Evolutionary conservation across 2,797 vertebrate species (phyloP).

Genomic region (Clamator glandarius): DNA sequence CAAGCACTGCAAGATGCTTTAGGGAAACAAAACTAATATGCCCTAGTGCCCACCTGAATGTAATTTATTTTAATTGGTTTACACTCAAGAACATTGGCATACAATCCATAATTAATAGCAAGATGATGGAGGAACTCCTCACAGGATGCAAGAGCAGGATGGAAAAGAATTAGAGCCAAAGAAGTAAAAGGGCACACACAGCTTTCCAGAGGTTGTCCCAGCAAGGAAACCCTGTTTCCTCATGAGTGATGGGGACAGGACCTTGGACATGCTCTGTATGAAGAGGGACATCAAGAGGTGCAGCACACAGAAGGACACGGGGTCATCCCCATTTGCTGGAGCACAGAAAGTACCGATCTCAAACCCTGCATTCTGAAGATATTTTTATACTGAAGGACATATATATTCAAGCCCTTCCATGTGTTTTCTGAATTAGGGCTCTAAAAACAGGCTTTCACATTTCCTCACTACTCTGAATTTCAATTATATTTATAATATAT

Average conservation of each 20-base stretch:
- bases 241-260: background rate
- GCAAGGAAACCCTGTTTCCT: background rate
- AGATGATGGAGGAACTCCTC: background rate
- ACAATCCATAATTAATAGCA: background rate
- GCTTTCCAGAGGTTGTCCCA: background rate
- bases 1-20: background rate
- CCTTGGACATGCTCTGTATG: background rate
- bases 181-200: background rate
- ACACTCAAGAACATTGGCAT: background rate
- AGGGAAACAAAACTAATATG: background rate
- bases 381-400: background rate
- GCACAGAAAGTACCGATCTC: background rate
- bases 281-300: background rate
- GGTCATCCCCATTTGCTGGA: fast-evolving
- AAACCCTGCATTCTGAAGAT: fast-evolving
- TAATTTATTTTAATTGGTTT: background rate
- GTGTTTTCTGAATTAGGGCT: background rate
- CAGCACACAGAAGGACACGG: fast-evolving
- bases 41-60: background rate
- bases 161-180: background rate
- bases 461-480: background rate
- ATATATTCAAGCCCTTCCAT: background rate
- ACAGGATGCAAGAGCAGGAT: background rate
- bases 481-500: background rate
- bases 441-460: background rate